Evolutionary conservation across 2,888 invertebrate genomes (phyloP).

Genomic region (Machimus atricapillus): DNA sequence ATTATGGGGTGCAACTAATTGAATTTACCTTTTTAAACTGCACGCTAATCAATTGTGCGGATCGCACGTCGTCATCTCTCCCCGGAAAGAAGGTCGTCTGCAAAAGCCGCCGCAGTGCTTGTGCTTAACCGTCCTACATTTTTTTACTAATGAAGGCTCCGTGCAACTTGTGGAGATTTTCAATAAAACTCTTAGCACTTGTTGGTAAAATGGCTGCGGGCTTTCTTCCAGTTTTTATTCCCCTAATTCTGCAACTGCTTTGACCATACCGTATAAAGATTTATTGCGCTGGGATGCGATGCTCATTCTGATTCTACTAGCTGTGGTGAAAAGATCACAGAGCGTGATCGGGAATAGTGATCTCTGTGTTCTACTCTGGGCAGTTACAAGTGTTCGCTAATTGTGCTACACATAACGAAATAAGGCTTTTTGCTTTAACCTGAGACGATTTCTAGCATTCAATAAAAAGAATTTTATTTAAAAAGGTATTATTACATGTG

Average conservation of each 20-base stretch:
- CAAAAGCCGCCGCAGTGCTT: neutral
- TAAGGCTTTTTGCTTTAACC: neutral
- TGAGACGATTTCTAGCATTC: neutral
- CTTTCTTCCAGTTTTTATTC: constrained; percentile 18
- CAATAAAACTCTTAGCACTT: constrained; percentile 14
- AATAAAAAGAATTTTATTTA: neutral
- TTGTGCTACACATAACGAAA: neutral
- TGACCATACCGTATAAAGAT: constrained; percentile 20
- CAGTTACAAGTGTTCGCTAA: neutral
- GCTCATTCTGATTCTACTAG: neutral
- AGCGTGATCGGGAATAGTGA: neutral
- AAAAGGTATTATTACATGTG: neutral
- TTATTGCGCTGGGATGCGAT: constrained; percentile 11
- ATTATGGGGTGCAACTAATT: constrained; percentile 12
- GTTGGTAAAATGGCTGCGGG: neutral
- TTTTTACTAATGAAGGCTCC: constrained; percentile 24
- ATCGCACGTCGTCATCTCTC: neutral
- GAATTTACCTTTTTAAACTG: constrained; percentile 28
- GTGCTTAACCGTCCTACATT: constrained; percentile 7
- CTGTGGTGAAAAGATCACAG: neutral
- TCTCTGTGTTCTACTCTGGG: neutral
- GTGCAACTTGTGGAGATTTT: neutral
- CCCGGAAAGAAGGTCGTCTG: neutral
- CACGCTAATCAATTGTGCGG: constrained; percentile 2
- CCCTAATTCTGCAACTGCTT: neutral